Base-by-base conservation (phyloP, 2,113 vertebrate genomes). In the Heterochromis multidens region DNA sequence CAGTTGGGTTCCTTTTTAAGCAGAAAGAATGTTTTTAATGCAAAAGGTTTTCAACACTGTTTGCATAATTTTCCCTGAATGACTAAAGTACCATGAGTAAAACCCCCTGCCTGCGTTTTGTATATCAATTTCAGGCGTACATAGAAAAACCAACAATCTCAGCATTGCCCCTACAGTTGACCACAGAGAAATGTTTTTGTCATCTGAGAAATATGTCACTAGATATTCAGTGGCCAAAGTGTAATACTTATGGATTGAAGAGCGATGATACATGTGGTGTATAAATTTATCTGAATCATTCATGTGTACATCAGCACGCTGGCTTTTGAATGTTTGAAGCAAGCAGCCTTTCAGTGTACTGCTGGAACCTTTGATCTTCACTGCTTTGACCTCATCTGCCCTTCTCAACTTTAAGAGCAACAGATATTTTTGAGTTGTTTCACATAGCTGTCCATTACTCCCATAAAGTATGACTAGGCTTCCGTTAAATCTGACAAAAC, bases 341-440 rank as follows among this genome's bases (percentile, higher is more conserved):
- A 7, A 37, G n/a, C 80, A 35, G 70, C 25, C 43, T 79, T 49
- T 82, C 72, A 5, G 11, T 40, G 74, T 1, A 13, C 43, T 17
- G 59, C 79, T 35, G 35, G 74, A 5, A 49, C 67, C 80, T 89
- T 83, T 85, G 82, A 87, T 83, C 77, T n/a, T 57, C 78, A 1
- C 58, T 57, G n/a, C 74, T 82, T 58, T 70, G 65, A 82, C 81
- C 84, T 89, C 12, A 27, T 85, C 70, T 65, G 43, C 29, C 61
- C 60, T 16, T 59, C 3, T 52, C 33, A 37, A 63, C 82, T 29
- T 49, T 77, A 6, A 13, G 23, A 27, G 17, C 43, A 65, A 52
- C 61, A 43, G 40, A 9, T 46, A 17, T 6, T 11, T 11, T 72
- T 31, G 77, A 72, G 70, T 80, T 31, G 76, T 49, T 63, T 76